Conservation (phyloP, 1,140 invertebrate species). For the Sminthurides bifidus region DNA sequence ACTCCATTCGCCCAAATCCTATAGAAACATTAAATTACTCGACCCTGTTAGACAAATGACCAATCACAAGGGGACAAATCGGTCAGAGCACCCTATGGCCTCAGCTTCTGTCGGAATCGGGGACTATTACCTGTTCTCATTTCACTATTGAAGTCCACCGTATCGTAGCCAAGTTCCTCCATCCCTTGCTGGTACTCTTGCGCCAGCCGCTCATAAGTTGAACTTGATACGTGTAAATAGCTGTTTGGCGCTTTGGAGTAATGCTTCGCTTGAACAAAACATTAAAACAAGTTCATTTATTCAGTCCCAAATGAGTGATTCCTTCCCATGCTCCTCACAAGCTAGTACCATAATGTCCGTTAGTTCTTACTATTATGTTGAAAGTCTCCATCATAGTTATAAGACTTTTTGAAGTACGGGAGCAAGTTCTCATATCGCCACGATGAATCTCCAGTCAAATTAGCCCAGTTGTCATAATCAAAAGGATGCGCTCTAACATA, state of each 20-base stretch:
- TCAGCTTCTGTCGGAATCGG: no score
- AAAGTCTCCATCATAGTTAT: no score
- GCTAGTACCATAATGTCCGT: not conserved
- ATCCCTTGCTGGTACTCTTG: conserved; percentile 42
- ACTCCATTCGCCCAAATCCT: conserved; percentile 8
- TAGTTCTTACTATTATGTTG: no score
- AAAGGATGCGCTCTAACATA: conserved; percentile 44
- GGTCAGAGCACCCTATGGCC: no score
- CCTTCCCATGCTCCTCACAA: not conserved
- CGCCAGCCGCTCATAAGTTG: no score
- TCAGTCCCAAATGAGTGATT: not conserved
- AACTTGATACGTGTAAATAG: no score
- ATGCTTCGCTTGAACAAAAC: not conserved
- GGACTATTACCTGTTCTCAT: conserved; percentile 13
- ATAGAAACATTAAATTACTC: not conserved
- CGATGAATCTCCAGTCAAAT: conserved; percentile 1
- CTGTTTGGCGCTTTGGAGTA: no score
- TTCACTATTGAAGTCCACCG: conserved; percentile 42
- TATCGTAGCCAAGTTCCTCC: conserved; percentile 39
- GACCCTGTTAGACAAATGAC: not conserved
- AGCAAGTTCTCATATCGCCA: not conserved
- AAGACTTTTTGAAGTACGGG: not conserved
- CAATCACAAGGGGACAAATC: not conserved
- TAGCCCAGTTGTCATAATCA: conserved; percentile 8
- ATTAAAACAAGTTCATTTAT: not conserved